Evolutionary conservation across 2,797 vertebrate genomes (phyloP), one percentile per base, ranked within the genome.

Genomic region (Oreonectes daqikongensis): DNA sequence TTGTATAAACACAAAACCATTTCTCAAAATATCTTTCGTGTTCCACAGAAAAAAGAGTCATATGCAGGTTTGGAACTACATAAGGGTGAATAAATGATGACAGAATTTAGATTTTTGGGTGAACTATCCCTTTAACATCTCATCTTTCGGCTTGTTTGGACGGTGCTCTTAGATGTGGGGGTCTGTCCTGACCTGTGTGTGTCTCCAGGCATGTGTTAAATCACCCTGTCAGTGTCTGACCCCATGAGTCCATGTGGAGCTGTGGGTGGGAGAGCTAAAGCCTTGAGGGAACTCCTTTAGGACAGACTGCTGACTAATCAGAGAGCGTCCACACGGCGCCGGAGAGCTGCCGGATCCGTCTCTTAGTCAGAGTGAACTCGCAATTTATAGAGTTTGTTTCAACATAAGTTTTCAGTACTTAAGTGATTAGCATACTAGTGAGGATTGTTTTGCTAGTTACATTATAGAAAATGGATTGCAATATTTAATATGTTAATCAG

Each of bases 291-390:
- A 69, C 57, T 82, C 78, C 67, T 46, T 28, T 55, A 67, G 63
- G 76, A 78, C 59, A 59, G 50, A 57, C 50, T 83, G 82, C 84
- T 85, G 81, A 85, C 74, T 85, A 85, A 85, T 80, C 84, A 72
- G 26, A 64, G 72, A 76, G 44, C 66, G 53, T 79, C 79, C 71
- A 67, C 48, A 42, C 40, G 61, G 77, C 53, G 59, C 42, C 52
- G 46, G 78, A 64, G 77, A 84, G 69, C 52, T 75, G 66, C 24
- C 57, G 69, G 72, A 77, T 66, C 18, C 40, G 12, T 63, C 35
- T 59, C 50, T 63, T 60, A 77, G 42, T 60, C 32, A 9, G 18
- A 75, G 60, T 75, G 46, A 52, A 63, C 60, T 69, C 74, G 63
- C 60, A 67, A 77, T 74, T 75, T 63, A n/a, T 53, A 32, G 1